Percentiles rank a stretch among this genome's conserved stretches.
Conservation (phyloP, 2,888 invertebrate genomes). For the Iphiclides podalirius region DNA sequence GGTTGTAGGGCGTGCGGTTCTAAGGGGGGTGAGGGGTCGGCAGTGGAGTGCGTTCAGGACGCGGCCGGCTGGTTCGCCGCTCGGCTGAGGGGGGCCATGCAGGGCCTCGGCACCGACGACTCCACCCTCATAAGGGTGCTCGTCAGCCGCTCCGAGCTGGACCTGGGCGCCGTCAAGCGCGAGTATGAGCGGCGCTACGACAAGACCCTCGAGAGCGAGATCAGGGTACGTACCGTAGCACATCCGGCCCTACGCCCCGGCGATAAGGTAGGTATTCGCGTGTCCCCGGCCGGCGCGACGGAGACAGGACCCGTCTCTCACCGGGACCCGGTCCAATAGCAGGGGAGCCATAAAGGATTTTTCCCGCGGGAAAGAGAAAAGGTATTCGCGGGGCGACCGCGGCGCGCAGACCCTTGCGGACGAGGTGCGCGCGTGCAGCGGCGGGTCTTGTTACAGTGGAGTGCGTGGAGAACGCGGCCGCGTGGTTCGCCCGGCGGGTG, state of each 20-base stretch:
- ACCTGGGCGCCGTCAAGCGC: conserved; percentile 84
- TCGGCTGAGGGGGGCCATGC: conserved; percentile 82
- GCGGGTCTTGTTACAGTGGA: conserved; percentile 78
- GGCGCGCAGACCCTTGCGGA: too few species aligned
- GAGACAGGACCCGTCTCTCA: too few species aligned
- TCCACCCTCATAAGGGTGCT: conserved; percentile 84
- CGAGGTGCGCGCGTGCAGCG: background rate
- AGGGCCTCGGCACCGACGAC: conserved; percentile 87
- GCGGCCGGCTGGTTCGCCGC: conserved; percentile 85
- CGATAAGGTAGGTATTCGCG: background rate
- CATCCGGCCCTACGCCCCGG: background rate
- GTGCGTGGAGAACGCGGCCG: conserved; percentile 84
- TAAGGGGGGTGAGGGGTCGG: too few species aligned
- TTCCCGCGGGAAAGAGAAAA: too few species aligned
- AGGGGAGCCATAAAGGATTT: too few species aligned
- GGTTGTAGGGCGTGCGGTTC: too few species aligned
- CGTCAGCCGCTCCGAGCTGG: conserved; percentile 84
- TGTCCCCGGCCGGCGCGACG: too few species aligned
- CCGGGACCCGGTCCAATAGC: background rate
- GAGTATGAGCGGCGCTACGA: conserved; percentile 86
- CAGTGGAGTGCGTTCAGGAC: conserved; percentile 86
- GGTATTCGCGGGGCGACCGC: conserved; percentile 4
- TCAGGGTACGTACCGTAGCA: conserved; percentile 71
- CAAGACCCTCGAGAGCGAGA: conserved; percentile 83
- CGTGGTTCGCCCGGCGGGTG: conserved; percentile 85